Conservation (phyloP, 2,797 vertebrate genomes). For the Melanotaenia parkinsoni region DNA sequence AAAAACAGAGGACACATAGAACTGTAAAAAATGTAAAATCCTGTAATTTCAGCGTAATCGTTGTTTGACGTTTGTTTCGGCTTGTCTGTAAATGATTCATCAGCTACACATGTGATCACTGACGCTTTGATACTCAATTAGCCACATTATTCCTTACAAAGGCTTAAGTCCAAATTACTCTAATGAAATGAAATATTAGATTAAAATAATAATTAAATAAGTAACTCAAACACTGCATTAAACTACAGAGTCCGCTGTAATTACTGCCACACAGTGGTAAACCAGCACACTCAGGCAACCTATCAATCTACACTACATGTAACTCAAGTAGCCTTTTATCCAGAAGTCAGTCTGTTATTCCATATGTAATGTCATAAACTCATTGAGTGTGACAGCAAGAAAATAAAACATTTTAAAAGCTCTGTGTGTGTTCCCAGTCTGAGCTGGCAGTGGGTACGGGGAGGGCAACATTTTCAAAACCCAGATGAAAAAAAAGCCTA, state of each 20-base stretch:
- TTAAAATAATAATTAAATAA: conserved; percentile 41
- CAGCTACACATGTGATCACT: conserved; percentile 38
- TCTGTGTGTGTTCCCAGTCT: conserved; percentile 66
- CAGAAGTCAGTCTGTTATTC: conserved; percentile 67
- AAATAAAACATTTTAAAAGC: conserved; percentile 73
- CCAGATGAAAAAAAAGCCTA: conserved; percentile 30
- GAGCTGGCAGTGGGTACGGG: conserved; percentile 59
- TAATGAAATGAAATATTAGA: conserved; percentile 50
- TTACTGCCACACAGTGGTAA: conserved; percentile 61
- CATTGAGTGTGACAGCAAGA: conserved; percentile 64
- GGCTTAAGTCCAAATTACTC: conserved; percentile 35
- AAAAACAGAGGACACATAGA: conserved; percentile 27
- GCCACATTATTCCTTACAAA: conserved; percentile 37
- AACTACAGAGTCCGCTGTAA: conserved; percentile 52
- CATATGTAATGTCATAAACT: conserved; percentile 69
- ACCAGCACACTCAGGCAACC: conserved; percentile 70
- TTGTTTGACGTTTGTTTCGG: conserved; percentile 27
- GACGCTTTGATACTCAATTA: conserved; percentile 34
- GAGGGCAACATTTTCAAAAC: conserved; percentile 40
- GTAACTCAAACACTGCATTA: conserved; percentile 52
- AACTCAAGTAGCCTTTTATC: conserved; percentile 72
- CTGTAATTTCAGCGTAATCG: conserved; percentile 35
- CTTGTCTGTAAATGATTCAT: conserved; percentile 38
- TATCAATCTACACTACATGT: conserved; percentile 71
- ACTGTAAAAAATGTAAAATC: conserved; percentile 38